These are phyloP conservation scores for Rugalucina vietnamica DNA, from an alignment of 2,888 invertebrate species.

Conservation along the genomic window DNA sequence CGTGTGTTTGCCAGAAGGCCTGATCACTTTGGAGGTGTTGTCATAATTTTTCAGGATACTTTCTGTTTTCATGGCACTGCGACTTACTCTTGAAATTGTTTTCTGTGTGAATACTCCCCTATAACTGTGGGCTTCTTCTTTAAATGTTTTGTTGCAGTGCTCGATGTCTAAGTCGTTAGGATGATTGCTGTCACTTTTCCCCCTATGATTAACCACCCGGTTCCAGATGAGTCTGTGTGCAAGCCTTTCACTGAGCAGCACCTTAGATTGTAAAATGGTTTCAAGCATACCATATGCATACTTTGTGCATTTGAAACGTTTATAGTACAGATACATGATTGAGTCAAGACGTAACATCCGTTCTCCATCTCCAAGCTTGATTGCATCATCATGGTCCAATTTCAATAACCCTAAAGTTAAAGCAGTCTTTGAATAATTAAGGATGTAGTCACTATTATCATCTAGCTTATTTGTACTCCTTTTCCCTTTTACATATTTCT, in stretches of 20 bases:
- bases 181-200: neutral
- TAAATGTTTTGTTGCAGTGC: constrained; percentile 41
- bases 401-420: constrained; percentile 22
- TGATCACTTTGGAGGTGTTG: neutral
- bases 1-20: constrained; percentile 17
- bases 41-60: constrained; percentile 1
- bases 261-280: constrained; percentile 29
- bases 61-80: constrained; percentile 11
- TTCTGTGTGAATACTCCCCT: constrained; percentile 42
- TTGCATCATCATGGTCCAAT: constrained; percentile 46
- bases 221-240: constrained; percentile 35
- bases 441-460: neutral
- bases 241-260: constrained; percentile 35
- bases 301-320: constrained; percentile 34
- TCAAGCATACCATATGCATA: constrained; percentile 48
- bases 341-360: constrained; percentile 26
- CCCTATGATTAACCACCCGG: constrained; percentile 38
- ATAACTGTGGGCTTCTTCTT: constrained; percentile 42
- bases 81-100: constrained; percentile 11
- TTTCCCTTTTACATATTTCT: neutral
- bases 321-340: constrained; percentile 27
- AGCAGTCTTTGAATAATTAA: constrained; percentile 24
- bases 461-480: neutral
- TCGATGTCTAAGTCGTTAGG: constrained; percentile 23
- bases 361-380: constrained; percentile 37